Evolutionary conservation across 2,113 vertebrate genomes (phyloP).

Genomic region (Microcebus lehilahytsara): DNA sequence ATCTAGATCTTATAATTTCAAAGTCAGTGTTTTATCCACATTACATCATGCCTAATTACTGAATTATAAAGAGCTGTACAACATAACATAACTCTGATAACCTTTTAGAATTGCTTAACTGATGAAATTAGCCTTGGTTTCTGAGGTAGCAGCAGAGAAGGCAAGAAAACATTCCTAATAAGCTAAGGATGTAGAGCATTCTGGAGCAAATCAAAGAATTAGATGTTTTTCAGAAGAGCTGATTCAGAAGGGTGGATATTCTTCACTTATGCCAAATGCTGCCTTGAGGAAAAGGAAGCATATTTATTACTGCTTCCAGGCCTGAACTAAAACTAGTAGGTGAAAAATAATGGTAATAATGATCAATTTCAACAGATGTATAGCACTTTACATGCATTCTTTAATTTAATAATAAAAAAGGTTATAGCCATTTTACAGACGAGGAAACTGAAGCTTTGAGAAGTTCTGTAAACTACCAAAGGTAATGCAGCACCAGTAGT

Average conservation of each 20-base stretch:
- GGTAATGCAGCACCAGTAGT: not conserved
- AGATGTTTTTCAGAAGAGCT: not conserved
- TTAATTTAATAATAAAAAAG: conserved; percentile 21
- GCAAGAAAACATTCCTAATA: not conserved
- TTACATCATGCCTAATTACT: not conserved
- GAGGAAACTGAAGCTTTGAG: not conserved
- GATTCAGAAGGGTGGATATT: not conserved
- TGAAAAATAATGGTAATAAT: conserved; percentile 13
- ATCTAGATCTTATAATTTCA: not conserved
- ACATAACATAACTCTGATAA: not conserved
- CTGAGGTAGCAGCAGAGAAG: not conserved
- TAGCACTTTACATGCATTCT: not conserved
- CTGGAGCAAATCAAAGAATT: not conserved
- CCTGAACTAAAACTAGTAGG: not conserved
- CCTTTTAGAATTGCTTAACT: not conserved
- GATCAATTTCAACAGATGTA: not conserved
- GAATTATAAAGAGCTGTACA: not conserved
- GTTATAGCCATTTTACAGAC: not conserved
- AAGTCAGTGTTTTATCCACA: not conserved
- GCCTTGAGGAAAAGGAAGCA: not conserved
- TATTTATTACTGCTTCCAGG: not conserved
- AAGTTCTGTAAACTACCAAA: not conserved
- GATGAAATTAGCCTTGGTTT: not conserved
- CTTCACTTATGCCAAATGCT: not conserved
- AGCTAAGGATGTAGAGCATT: not conserved